These are phyloP conservation scores for Etheostoma perlongum DNA, from an alignment of 2,797 vertebrate species.

Conservation along the genomic window DNA sequence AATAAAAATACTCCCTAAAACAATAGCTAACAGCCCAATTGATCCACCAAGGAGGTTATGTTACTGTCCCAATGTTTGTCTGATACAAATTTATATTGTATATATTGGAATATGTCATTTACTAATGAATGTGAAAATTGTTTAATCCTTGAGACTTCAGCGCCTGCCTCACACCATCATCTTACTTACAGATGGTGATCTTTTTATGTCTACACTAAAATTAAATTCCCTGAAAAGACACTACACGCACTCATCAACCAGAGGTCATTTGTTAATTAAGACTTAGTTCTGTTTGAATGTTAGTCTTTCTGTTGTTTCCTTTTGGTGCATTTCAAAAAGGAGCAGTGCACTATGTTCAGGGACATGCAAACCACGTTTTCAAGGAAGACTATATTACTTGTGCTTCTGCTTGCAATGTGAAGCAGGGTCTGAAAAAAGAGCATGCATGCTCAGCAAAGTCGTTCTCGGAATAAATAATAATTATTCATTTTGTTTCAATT, in stretches of 20 bases:
- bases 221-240: conserved; percentile 26
- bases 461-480: not conserved
- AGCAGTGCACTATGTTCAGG: not conserved
- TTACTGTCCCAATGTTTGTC: not conserved
- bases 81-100: too few relatives aligned
- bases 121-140: not conserved
- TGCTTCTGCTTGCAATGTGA: conserved; percentile 20
- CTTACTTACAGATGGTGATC: conserved; percentile 31
- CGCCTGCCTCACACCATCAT: not conserved
- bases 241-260: conserved; percentile 41
- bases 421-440: conserved; percentile 16
- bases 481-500: not conserved
- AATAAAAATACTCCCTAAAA: not conserved
- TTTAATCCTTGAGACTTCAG: not conserved
- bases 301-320: not conserved
- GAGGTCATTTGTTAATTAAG: conserved; percentile 19
- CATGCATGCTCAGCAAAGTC: conserved; percentile 16
- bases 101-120: conserved; percentile 7
- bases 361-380: conserved; percentile 11
- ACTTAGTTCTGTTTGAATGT: not conserved
- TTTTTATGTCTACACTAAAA: conserved; percentile 21
- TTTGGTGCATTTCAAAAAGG: conserved; percentile 7
- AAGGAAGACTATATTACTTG: conserved; percentile 49
- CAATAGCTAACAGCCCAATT: not conserved
- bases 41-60: not conserved